These are phyloP conservation scores for Drosophila algonquin DNA, from an alignment of 2,888 invertebrate species.

Conservation along the genomic window DNA sequence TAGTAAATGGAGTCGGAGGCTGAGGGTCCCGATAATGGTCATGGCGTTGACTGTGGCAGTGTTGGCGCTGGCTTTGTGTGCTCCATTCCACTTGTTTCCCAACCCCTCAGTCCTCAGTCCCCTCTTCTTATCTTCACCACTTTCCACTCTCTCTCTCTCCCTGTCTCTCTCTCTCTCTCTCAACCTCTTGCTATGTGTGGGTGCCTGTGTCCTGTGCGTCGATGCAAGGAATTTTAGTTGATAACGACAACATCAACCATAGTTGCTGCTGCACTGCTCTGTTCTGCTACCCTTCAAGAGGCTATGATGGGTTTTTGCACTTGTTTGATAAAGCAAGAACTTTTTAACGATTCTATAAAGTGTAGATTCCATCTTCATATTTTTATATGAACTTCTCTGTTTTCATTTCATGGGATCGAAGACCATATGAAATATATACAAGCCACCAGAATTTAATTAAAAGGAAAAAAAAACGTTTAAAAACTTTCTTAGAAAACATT, in stretches of 20 bases:
- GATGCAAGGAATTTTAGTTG: constrained; percentile 76
- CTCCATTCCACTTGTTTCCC: constrained; percentile 18
- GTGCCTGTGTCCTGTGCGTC: constrained; percentile 56
- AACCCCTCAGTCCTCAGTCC: not conserved
- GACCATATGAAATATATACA: no score
- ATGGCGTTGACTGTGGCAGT: constrained; percentile 46
- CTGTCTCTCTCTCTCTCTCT: not conserved
- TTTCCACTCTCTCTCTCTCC: constrained; percentile 1
- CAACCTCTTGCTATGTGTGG: constrained; percentile 17
- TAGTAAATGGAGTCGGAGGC: constrained; percentile 40
- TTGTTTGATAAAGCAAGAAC: no score
- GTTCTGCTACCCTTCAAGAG: not conserved
- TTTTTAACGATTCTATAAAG: no score
- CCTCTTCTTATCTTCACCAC: not conserved
- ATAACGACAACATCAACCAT: constrained; percentile 54
- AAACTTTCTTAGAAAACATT: no score
- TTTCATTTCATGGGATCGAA: no score
- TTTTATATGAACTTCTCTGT: no score
- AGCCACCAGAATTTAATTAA: no score
- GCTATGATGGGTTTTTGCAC: not conserved
- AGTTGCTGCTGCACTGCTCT: constrained; percentile 25
- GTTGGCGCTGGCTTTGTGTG: constrained; percentile 35
- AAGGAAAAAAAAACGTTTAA: not conserved
- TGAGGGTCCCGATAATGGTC: constrained; percentile 53
- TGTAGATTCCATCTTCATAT: no score